A percentile compares a stretch with the other conserved stretches of the same genome.
Evolutionary conservation across 2,888 invertebrate genomes (phyloP).

Genomic region (Drosophila lutescens): DNA sequence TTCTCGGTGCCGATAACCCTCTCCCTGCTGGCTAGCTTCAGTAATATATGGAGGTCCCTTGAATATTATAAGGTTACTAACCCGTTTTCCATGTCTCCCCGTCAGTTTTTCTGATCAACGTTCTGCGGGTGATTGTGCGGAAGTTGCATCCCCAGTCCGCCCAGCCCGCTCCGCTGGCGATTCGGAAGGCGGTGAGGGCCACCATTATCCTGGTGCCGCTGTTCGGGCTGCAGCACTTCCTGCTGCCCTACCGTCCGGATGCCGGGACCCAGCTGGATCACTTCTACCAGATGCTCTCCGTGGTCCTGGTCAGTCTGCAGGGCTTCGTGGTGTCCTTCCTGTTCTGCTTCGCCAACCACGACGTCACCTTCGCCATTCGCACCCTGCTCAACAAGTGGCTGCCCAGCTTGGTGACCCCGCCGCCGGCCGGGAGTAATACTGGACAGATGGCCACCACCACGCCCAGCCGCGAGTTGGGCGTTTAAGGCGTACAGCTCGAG

Average conservation of each 20-base stretch:
- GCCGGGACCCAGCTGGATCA: slow-evolving; percentile 86
- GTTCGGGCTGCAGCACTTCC: slow-evolving; percentile 90
- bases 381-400: slow-evolving; percentile 84
- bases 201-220: slow-evolving; percentile 91
- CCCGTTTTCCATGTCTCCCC: too few relatives aligned
- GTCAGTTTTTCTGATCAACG: slow-evolving; percentile 88
- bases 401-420: slow-evolving; percentile 80
- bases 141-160: slow-evolving; percentile 88
- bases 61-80: background rate
- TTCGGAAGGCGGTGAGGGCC: slow-evolving; percentile 89
- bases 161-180: slow-evolving; percentile 86
- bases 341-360: slow-evolving; percentile 91
- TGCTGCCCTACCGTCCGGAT: slow-evolving; percentile 89
- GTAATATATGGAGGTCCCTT: slow-evolving; percentile 83
- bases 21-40: slow-evolving; percentile 86
- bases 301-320: slow-evolving; percentile 89
- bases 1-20: slow-evolving; percentile 87
- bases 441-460: slow-evolving; percentile 84
- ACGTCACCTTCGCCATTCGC: slow-evolving; percentile 87
- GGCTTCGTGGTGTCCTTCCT: slow-evolving; percentile 89
- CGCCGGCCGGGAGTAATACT: slow-evolving; percentile 82
- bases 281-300: slow-evolving; percentile 88
- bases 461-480: slow-evolving; percentile 84
- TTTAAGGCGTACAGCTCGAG: slow-evolving; percentile 62
- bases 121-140: slow-evolving; percentile 87